Conservation (phyloP, 2,888 invertebrate genomes). For the Amphipoea lucens region DNA sequence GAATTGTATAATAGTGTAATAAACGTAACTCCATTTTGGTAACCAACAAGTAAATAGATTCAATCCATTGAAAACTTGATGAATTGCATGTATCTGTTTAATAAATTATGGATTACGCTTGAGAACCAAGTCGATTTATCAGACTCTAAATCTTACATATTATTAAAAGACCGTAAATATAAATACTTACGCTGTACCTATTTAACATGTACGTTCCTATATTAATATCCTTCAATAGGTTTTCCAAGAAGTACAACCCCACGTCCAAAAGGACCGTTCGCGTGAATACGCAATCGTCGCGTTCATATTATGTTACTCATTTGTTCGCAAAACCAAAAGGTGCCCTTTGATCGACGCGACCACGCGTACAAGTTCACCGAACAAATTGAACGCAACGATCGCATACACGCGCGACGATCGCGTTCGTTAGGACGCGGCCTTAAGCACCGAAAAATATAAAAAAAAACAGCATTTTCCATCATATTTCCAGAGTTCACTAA, state of each 20-base stretch:
- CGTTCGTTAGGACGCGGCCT: background rate
- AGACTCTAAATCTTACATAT: slow-evolving; percentile 1
- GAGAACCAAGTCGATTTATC: slow-evolving; percentile 17
- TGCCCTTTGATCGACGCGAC: background rate
- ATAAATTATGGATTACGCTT: slow-evolving; percentile 36
- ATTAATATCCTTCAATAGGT: background rate
- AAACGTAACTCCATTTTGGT: slow-evolving; percentile 18
- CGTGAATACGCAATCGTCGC: background rate
- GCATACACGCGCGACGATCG: background rate
- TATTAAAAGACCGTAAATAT: background rate
- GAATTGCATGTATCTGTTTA: slow-evolving; percentile 25
- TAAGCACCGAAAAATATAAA: background rate
- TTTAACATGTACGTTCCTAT: background rate
- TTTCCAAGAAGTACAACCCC: too few species aligned
- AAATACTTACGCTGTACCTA: background rate
- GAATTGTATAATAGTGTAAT: slow-evolving; percentile 19
- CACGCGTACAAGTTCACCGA: background rate
- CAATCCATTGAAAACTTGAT: slow-evolving; percentile 21
- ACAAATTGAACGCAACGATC: background rate
- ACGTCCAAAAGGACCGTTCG: background rate
- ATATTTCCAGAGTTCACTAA: background rate
- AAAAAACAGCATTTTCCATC: background rate
- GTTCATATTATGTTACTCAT: background rate
- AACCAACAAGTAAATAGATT: slow-evolving; percentile 14
- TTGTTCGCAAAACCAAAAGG: background rate